Conservation (phyloP, 30 jellyfish, hydroid and myxozoan genomes). For the Aurelia aurita complex sp. Pacific region DNA sequence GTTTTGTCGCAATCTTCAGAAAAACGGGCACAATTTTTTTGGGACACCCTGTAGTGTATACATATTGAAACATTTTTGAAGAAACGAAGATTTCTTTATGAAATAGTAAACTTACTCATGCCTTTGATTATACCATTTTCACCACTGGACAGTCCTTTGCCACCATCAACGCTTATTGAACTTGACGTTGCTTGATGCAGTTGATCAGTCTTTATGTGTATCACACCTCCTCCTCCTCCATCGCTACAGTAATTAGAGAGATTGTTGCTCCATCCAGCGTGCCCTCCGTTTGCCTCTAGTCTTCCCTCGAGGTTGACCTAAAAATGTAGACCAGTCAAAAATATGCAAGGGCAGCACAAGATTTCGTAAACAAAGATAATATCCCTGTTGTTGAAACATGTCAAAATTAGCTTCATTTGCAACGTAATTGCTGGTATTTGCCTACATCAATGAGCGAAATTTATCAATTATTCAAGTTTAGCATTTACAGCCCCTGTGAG, state of each 20-base stretch:
- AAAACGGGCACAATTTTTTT: no score
- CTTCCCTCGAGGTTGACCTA: slow-evolving; percentile 49
- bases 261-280: slow-evolving; percentile 49
- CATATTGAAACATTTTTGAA: no score
- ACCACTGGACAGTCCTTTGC: slow-evolving; percentile 76
- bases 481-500: no score
- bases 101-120: no score
- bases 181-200: neutral
- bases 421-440: no score
- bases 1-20: no score
- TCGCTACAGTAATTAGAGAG: slow-evolving; percentile 75
- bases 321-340: neutral
- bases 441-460: no score
- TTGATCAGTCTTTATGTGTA: slow-evolving; percentile 26
- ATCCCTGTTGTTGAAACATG: no score
- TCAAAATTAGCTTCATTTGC: no score
- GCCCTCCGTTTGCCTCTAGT: slow-evolving; percentile 71
- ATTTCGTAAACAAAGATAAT: neutral
- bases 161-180: slow-evolving; percentile 53
- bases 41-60: no score
- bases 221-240: slow-evolving; percentile 93
- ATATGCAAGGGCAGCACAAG: neutral
- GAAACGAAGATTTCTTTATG: no score
- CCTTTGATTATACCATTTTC: slow-evolving; percentile 15
- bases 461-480: no score